phyloP scores from a whole-genome alignment of 2,888 invertebrate genomes.

The Rhabditophanes sp. region DNA sequence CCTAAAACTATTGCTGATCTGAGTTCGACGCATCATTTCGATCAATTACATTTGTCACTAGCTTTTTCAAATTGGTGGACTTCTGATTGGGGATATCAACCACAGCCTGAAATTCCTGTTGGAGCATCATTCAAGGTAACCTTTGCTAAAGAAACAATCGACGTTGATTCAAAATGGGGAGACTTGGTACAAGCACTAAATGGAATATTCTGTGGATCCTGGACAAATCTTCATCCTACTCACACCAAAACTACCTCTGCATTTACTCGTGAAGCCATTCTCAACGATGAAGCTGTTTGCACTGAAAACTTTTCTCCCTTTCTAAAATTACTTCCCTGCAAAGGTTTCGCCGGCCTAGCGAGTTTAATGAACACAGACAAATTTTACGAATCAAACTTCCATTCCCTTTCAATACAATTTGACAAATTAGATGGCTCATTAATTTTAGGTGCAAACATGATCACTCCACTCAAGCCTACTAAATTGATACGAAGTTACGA shows the following conservation, averaged over 20 bases:
- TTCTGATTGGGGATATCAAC: constrained; percentile 13
- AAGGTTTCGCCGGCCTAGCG: constrained; percentile 57
- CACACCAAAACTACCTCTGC: constrained; percentile 1
- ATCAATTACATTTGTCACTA: too few relatives aligned
- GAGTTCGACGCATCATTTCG: too few relatives aligned
- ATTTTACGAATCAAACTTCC: constrained; percentile 18
- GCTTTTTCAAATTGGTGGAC: too few relatives aligned
- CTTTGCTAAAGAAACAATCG: constrained; percentile 1
- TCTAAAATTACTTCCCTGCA: constrained; percentile 88
- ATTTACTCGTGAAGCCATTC: constrained; percentile 57
- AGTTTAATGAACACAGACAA: constrained; percentile 72
- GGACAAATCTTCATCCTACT: constrained; percentile 46
- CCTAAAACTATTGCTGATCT: too few relatives aligned
- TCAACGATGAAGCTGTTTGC: constrained; percentile 88
- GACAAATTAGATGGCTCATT: too few relatives aligned
- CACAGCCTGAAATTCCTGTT: constrained; percentile 13
- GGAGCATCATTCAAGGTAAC: constrained; percentile 6
- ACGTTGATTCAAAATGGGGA: constrained; percentile 67
- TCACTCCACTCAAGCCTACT: too few relatives aligned
- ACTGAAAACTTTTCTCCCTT: constrained; percentile 97
- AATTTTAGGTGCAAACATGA: too few relatives aligned
- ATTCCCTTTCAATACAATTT: constrained; percentile 9
- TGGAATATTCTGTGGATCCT: constrained; percentile 88
- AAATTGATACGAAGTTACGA: constrained; percentile 50
- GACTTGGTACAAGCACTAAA: constrained; percentile 74